Evolutionary conservation across 1,140 invertebrate species (phyloP), one percentile per base, ranked within the genome.

Genomic region (Drosophila albomicans): DNA sequence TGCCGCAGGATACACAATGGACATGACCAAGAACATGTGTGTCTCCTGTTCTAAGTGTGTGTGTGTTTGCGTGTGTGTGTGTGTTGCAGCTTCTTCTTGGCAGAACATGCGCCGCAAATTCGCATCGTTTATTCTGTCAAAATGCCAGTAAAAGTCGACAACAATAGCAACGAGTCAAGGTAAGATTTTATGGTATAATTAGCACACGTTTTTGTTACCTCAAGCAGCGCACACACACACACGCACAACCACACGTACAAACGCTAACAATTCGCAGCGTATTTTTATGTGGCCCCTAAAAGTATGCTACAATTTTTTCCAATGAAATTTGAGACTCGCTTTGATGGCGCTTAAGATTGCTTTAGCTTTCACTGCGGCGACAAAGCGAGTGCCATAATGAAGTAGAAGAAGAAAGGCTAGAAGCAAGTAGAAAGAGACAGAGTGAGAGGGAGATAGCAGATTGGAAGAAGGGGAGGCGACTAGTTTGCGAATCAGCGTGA

Each of bases 241-340:
- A 56, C 45, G 49, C 46, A 62, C 59, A 38, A 8, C 41, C 10
- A 61, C 64, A 43, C 62, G 45, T 16, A 16, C 3, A 52, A 10
- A 6, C 45, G 0, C 13, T 1, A 2, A 6, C 20, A 51, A 32
- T 32, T 32, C 13, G 56, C 20, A 13, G 11, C 10, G 43, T 20
- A 67, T 46, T 73, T 54, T 11, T 52, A 15, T 7, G 2, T 38
- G 54, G 70, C 46, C 38, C 64, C 56, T 16, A 68, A 69, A 74
- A 46, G 65, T 15, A 13, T 28, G 43, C 71, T 25, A 62, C 32
- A 62, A 62, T 35, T 56, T 82, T 79, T 67, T 78, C 56, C 77
- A 76, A 82, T 81, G 64, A 87, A 87, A 87, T 82, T 75, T 56
- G 79, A 80, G 76, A 62, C 79, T 72, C 76, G 82, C 61, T 64